phyloP scores from a whole-genome alignment of 2,797 vertebrate genomes.

The Anableps anableps region DNA sequence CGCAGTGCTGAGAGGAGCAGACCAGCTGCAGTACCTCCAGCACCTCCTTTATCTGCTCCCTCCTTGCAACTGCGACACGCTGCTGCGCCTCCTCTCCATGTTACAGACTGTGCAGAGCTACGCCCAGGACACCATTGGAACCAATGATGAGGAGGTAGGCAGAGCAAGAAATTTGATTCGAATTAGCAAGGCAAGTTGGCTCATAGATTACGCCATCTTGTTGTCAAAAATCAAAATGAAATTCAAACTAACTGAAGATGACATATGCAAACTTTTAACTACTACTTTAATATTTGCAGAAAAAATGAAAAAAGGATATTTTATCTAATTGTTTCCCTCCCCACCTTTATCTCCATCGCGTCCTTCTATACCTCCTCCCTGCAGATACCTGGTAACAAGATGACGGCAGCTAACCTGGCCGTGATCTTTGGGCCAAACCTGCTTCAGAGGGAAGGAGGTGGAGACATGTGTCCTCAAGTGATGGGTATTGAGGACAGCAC shows the following conservation, averaged over 20 bases:
- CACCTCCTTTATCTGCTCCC: conserved; percentile 91
- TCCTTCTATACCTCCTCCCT: background rate
- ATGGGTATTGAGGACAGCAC: conserved; percentile 89
- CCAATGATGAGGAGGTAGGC: conserved; percentile 83
- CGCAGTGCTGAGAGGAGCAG: conserved; percentile 79
- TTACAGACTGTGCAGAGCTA: conserved; percentile 85
- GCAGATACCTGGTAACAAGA: conserved; percentile 92
- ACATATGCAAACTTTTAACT: no score
- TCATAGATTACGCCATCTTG: background rate
- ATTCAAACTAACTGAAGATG: background rate
- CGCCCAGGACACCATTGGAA: conserved; percentile 80
- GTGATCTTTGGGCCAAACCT: conserved; percentile 94
- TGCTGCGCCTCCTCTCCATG: conserved; percentile 87
- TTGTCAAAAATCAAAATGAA: background rate
- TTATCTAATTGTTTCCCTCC: background rate
- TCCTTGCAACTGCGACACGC: conserved; percentile 91
- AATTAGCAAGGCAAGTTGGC: background rate
- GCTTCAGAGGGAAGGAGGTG: conserved; percentile 84
- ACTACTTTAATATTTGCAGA: background rate
- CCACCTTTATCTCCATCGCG: background rate
- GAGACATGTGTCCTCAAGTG: conserved; percentile 66
- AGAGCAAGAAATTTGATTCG: background rate
- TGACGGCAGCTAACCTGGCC: conserved; percentile 91
- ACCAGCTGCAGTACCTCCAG: conserved; percentile 86
- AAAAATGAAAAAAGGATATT: background rate